A percentile compares a stretch with the other conserved stretches of the same genome.
Conservation (phyloP, 1,140 invertebrate genomes). For the Alviniconcha marisindica region DNA sequence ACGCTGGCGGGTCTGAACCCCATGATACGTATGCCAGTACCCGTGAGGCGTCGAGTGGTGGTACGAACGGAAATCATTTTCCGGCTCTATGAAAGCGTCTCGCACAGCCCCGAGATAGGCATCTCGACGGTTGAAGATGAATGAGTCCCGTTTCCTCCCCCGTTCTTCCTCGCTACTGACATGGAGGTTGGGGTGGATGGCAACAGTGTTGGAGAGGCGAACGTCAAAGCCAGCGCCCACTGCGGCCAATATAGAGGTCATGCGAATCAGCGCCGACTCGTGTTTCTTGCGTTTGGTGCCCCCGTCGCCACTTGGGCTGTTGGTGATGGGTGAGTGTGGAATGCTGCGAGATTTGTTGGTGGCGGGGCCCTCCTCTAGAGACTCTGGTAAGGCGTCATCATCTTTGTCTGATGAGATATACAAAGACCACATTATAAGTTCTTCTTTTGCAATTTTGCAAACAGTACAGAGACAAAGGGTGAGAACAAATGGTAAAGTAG, state of each 20-base stretch:
- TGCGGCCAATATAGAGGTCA: conserved; percentile 91
- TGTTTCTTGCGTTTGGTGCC: conserved; percentile 78
- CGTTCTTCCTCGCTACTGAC: conserved; percentile 53
- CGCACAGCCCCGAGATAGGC: conserved; percentile 75
- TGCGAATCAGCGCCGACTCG: conserved; percentile 91
- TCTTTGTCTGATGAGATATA: conserved; percentile 68
- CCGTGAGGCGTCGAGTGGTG: conserved; percentile 81
- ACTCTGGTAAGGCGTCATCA: conserved; percentile 71
- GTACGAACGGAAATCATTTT: conserved; percentile 67
- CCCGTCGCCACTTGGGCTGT: conserved; percentile 42
- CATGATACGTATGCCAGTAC: conserved; percentile 93
- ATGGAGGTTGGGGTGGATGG: conserved; percentile 85
- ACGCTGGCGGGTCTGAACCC: conserved; percentile 83
- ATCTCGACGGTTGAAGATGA: conserved; percentile 71
- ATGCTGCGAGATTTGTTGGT: conserved; percentile 55
- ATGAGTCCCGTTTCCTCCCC: conserved; percentile 61
- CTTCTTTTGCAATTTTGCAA: neutral
- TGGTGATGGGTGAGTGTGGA: conserved; percentile 56
- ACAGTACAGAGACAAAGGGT: no score
- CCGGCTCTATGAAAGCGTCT: conserved; percentile 73
- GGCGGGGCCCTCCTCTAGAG: conserved; percentile 50
- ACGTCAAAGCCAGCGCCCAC: conserved; percentile 94
- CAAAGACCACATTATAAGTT: neutral
- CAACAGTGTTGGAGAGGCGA: conserved; percentile 86
- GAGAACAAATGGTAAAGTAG: no score